Evolutionary conservation across 2,113 vertebrate genomes (phyloP).

Genomic region (Peromyscus leucopus): DNA sequence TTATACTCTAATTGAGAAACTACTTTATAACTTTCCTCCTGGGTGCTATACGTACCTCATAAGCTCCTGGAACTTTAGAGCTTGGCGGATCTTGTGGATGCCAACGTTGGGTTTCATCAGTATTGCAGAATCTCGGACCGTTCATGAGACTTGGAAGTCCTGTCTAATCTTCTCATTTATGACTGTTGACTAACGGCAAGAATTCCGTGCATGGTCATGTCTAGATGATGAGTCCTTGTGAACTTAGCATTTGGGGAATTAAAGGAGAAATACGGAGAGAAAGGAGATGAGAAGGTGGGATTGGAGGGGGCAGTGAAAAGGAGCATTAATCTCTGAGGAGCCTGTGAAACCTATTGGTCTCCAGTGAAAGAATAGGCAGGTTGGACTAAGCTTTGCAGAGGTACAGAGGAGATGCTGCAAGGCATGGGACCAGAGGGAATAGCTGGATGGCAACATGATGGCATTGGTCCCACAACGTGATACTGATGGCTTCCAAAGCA

Average conservation of each 20-base stretch:
- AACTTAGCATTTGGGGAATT: neutral
- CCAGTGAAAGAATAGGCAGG: neutral
- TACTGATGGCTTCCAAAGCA: neutral
- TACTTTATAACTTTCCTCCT: neutral
- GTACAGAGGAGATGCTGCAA: neutral
- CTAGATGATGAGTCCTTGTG: neutral
- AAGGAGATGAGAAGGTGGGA: neutral
- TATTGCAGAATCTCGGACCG: neutral
- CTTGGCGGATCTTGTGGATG: neutral
- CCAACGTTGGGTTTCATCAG: neutral
- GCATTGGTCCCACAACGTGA: neutral
- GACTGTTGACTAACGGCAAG: neutral
- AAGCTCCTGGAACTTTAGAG: neutral
- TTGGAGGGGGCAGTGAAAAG: neutral
- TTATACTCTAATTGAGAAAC: neutral
- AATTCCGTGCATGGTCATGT: neutral
- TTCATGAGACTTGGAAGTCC: neutral
- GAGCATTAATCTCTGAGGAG: neutral
- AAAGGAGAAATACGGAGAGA: neutral
- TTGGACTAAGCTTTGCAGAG: neutral
- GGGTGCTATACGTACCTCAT: neutral
- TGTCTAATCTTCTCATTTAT: neutral
- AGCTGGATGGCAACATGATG: neutral
- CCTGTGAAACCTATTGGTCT: neutral
- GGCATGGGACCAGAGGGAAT: neutral